Evolutionary conservation across 1,140 invertebrate species (phyloP).

Genomic region (Lordiphosa stackelbergi): DNA sequence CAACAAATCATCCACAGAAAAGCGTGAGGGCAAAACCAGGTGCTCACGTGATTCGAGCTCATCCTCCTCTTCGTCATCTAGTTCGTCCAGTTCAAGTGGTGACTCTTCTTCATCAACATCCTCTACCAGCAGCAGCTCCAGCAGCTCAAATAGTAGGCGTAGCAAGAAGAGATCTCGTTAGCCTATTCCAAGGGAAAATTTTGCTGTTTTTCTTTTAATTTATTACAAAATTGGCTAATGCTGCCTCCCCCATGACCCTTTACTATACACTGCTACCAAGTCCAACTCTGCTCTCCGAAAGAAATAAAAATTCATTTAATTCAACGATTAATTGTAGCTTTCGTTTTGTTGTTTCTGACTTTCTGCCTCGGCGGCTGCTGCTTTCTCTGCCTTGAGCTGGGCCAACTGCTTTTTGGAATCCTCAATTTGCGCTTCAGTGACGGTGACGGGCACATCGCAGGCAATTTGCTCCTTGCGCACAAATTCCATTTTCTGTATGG

Average conservation of each 20-base stretch:
- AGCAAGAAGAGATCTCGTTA: constrained; percentile 34
- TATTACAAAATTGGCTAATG: not conserved
- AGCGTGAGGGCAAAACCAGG: constrained; percentile 35
- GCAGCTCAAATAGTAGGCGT: constrained; percentile 54
- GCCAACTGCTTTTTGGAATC: constrained; percentile 79
- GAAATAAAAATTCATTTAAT: constrained; percentile 10
- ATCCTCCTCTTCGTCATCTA: constrained; percentile 49
- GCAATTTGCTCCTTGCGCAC: constrained; percentile 85
- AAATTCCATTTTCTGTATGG: constrained; percentile 81
- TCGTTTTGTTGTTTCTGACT: constrained; percentile 32
- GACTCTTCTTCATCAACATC: constrained; percentile 36
- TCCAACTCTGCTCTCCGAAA: not conserved
- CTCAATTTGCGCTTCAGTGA: constrained; percentile 83
- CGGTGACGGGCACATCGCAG: constrained; percentile 81
- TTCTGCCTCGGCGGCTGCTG: constrained; percentile 20
- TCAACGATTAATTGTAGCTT: constrained; percentile 19
- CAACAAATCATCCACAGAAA: constrained; percentile 32
- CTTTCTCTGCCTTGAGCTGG: constrained; percentile 65
- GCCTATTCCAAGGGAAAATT: not conserved
- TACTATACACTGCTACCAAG: not conserved
- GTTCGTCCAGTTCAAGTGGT: constrained; percentile 63
- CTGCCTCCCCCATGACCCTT: not conserved
- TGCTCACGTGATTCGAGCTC: constrained; percentile 59
- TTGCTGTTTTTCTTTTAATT: no score
- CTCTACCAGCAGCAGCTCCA: constrained; percentile 37